Base-by-base conservation (phyloP, 1,140 invertebrate genomes). In the Pogonomyrmex californicus region DNA sequence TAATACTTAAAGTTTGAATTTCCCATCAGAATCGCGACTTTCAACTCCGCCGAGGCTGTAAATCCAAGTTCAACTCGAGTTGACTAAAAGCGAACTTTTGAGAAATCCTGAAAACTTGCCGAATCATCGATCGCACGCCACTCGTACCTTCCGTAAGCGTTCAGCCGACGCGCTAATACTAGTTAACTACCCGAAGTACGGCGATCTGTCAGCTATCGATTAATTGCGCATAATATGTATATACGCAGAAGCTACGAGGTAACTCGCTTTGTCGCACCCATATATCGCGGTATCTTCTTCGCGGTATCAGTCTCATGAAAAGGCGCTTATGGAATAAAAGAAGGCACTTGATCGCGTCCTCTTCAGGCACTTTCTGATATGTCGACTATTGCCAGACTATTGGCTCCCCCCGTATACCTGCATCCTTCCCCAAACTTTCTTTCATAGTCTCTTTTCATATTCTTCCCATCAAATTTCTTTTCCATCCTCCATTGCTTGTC, bases 291-390 rank as follows among this genome's bases (percentile, higher is more conserved):
- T 60, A 44, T 81, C n/a, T 70, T 92, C 90, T 93, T 94, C 93
- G 94, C 93, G 91, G 92, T 91, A 92, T 95, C 94, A 95, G 94
- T 95, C 94, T 95, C 94, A 94, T 95, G 87, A 91, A 91, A 85
- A 85, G 71, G 58, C 82, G 82, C 82, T 83, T 56, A 54, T 82
- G 79, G 79, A 83, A 83, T 83, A 89, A 73, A 73, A 47, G 54
- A 86, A 56, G 44, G 44, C 54, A 44, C 66, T 88, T 63, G 1
- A 49, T 17, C 76, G 62, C 54, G 17, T 54, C 41, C 30, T 86
- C n/a, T 76, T 89, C 63, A 90, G 88, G 88, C 88, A 90, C 88
- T 89, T 90, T 58, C 56, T 76, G 88, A 90, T 90, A 90, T 90
- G 88, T 89, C 63, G 51, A 6, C 63, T 62, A 30, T 71, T 6